Percentiles rank a stretch among this genome's conserved stretches.
These are phyloP conservation scores for Spea bombifrons DNA, from an alignment of 2,113 vertebrate genomes.

Conservation along the genomic window DNA sequence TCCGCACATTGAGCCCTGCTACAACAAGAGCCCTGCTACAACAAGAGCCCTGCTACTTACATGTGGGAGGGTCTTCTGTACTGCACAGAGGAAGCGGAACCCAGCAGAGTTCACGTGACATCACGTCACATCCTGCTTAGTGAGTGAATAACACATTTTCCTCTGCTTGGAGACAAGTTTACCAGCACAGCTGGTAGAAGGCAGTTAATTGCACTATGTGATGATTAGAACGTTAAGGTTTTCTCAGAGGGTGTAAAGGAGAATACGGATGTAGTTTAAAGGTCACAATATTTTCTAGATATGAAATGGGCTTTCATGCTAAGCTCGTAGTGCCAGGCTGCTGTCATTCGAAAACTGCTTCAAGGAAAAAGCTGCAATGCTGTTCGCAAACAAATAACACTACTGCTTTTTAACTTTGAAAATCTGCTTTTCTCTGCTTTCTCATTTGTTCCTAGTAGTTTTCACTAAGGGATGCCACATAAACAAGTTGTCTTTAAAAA, in stretches of 20 bases:
- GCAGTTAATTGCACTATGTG: conserved; percentile 58
- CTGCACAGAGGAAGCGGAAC: no score
- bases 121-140: no score
- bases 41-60: no score
- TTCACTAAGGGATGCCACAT: conserved; percentile 37
- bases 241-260: conserved; percentile 52
- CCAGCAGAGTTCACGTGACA: no score
- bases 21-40: no score
- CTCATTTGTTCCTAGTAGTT: conserved; percentile 34
- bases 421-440: conserved; percentile 34
- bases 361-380: conserved; percentile 33
- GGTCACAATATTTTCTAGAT: conserved; percentile 56
- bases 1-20: no score
- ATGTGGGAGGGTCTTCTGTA: no score
- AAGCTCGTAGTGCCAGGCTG: conserved; percentile 34
- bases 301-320: conserved; percentile 41
- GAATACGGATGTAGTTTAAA: conserved; percentile 55
- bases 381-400: conserved; percentile 25
- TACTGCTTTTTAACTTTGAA: conserved; percentile 39
- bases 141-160: conserved; percentile 43
- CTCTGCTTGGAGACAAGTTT: conserved; percentile 51
- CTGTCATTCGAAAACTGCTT: conserved; percentile 30
- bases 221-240: conserved; percentile 55
- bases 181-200: conserved; percentile 57
- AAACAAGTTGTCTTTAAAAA: conserved; percentile 14